A percentile compares a stretch with the other conserved stretches of the same genome.
These are phyloP conservation scores for Catotricha subobsoleta DNA, from an alignment of 2,888 invertebrate genomes.

Conservation along the genomic window DNA sequence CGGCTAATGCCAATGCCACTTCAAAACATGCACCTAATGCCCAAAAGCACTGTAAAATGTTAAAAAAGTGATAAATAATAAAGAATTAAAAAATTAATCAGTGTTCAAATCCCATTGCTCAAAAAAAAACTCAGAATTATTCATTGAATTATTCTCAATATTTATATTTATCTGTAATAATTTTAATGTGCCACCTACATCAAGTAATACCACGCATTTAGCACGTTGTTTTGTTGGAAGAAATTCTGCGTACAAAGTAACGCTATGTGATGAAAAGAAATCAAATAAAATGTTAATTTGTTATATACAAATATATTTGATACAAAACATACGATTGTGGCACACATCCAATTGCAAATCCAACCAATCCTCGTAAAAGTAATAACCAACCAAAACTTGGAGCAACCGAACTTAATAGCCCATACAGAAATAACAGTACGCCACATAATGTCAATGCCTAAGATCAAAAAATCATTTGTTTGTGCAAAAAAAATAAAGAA, in stretches of 20 bases:
- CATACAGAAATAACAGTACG: constrained; percentile 79
- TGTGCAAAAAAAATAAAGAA: constrained; percentile 3
- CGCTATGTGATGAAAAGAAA: constrained; percentile 38
- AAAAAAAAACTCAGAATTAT: background rate
- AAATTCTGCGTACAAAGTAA: constrained; percentile 91
- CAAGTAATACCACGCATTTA: constrained; percentile 85
- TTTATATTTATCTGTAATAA: background rate
- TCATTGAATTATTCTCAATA: background rate
- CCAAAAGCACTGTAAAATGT: constrained; percentile 70
- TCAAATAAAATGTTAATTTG: too few species aligned
- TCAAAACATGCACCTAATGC: constrained; percentile 88
- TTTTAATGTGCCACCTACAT: constrained; percentile 47
- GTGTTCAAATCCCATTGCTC: too few species aligned
- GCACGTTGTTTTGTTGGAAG: constrained; percentile 84
- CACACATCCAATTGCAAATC: constrained; percentile 91
- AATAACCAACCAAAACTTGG: constrained; percentile 84
- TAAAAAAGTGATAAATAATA: background rate
- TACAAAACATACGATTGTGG: constrained; percentile 93
- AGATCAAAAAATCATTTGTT: constrained; percentile 16
- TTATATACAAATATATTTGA: too few species aligned
- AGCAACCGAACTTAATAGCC: constrained; percentile 72
- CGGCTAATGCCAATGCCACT: constrained; percentile 70
- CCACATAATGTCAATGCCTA: constrained; percentile 82
- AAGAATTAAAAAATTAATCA: constrained; percentile 3
- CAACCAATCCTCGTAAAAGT: constrained; percentile 77